Percentiles rank a stretch among this genome's conserved stretches.
These are phyloP conservation scores for Spondyliosoma cantharus DNA, from an alignment of 2,797 vertebrate genomes.

Conservation along the genomic window DNA sequence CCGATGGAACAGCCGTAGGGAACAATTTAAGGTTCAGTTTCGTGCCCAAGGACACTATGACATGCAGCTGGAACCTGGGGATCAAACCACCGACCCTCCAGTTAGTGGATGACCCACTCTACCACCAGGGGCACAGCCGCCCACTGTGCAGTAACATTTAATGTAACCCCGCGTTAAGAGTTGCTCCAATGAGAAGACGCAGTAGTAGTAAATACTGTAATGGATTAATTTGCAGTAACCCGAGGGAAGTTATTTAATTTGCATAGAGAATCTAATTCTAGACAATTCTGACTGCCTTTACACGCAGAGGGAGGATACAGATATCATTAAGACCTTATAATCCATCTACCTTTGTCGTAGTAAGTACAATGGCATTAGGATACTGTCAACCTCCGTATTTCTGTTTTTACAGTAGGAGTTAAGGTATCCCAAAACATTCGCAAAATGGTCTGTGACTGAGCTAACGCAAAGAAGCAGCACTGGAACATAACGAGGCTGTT, in stretches of 20 bases:
- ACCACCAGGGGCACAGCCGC: too few species aligned
- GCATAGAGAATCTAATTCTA: slow-evolving; percentile 9
- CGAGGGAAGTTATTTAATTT: slow-evolving; percentile 11
- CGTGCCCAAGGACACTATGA: too few species aligned
- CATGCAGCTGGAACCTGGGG: too few species aligned
- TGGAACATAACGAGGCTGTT: slow-evolving; percentile 3
- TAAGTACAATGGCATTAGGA: slow-evolving; percentile 22
- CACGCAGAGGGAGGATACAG: slow-evolving; percentile 22
- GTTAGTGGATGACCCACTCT: too few species aligned
- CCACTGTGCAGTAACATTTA: too few species aligned
- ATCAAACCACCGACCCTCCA: too few species aligned
- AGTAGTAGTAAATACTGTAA: background rate
- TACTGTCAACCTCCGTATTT: slow-evolving; percentile 16
- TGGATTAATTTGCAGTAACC: slow-evolving; percentile 5
- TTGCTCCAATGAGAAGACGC: background rate
- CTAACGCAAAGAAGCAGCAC: background rate
- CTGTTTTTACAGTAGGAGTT: slow-evolving; percentile 8
- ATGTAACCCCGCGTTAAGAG: background rate
- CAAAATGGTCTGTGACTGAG: slow-evolving; percentile 4
- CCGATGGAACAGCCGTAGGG: too few species aligned
- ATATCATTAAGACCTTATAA: slow-evolving; percentile 49
- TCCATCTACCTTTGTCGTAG: slow-evolving; percentile 28
- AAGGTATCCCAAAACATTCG: slow-evolving; percentile 24
- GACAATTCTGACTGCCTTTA: slow-evolving; percentile 35
- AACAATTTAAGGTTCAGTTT: too few species aligned